These are phyloP conservation scores for Drosophila mimica DNA, from an alignment of 2,888 invertebrate genomes.

Conservation along the genomic window DNA sequence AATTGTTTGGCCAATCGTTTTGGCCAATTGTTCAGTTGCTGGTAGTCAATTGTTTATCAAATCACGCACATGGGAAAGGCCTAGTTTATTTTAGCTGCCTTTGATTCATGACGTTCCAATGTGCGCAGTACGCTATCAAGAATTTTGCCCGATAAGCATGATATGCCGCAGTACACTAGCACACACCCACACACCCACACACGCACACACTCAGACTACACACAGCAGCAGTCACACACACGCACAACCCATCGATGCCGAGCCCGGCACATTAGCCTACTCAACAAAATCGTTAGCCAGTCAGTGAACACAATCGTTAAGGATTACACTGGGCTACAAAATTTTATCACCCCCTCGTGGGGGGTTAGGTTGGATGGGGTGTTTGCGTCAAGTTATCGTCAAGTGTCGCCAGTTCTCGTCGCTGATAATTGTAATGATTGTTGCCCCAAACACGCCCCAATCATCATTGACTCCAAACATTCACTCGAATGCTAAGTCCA, in stretches of 20 bases:
- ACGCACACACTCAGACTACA: not conserved
- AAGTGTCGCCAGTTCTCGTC: slow-evolving; percentile 63
- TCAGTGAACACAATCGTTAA: slow-evolving; percentile 78
- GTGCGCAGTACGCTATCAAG: slow-evolving; percentile 53
- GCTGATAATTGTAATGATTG: slow-evolving; percentile 66
- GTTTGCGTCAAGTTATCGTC: slow-evolving; percentile 48
- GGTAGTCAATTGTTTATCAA: slow-evolving; percentile 35
- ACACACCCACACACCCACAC: slow-evolving; percentile 1
- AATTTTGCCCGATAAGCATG: slow-evolving; percentile 70
- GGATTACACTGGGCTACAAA: slow-evolving; percentile 77
- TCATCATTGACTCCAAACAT: slow-evolving; percentile 29
- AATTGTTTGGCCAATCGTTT: slow-evolving; percentile 2
- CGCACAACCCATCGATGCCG: slow-evolving; percentile 18
- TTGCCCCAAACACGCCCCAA: slow-evolving; percentile 38
- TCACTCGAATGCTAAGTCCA: slow-evolving; percentile 10
- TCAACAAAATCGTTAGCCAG: slow-evolving; percentile 77
- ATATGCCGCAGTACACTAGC: slow-evolving; percentile 28
- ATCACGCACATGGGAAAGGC: slow-evolving; percentile 49
- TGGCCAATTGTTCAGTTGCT: slow-evolving; percentile 9
- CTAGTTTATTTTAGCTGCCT: slow-evolving; percentile 12
- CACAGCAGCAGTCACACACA: slow-evolving; percentile 1
- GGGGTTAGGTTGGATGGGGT: not conserved
- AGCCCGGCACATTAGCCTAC: slow-evolving; percentile 65
- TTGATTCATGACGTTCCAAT: slow-evolving; percentile 56
- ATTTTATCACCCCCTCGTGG: slow-evolving; percentile 66